Conservation (phyloP, 2,797 vertebrate genomes). For the Diplodus puntazzo region DNA sequence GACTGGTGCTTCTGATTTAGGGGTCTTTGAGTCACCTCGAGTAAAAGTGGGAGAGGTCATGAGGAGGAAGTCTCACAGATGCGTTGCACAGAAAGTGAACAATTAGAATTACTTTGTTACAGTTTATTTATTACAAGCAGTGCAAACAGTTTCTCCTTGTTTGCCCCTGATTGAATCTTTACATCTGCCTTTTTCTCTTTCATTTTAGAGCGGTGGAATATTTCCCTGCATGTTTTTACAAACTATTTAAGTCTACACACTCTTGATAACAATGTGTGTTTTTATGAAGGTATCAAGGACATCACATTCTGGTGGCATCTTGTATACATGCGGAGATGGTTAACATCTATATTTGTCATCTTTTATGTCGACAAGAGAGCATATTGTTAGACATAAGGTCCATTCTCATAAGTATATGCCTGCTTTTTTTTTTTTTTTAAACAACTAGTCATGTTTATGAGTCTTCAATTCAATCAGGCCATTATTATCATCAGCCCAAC, state of each 20-base stretch:
- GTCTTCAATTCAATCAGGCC: slow-evolving; percentile 72
- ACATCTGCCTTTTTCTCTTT: background rate
- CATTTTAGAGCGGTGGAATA: background rate
- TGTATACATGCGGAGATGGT: slow-evolving; percentile 22
- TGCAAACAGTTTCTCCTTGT: background rate
- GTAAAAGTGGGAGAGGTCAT: slow-evolving; percentile 31
- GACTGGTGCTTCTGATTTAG: rapidly evolving
- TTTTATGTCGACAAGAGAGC: slow-evolving; percentile 69
- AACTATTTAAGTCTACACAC: background rate
- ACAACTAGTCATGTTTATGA: slow-evolving; percentile 73
- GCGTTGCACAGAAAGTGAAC: background rate
- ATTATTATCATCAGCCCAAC: slow-evolving; percentile 78
- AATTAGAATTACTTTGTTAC: rapidly evolving
- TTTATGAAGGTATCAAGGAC: slow-evolving; percentile 35
- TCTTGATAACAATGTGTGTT: background rate
- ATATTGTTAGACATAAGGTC: slow-evolving; percentile 77
- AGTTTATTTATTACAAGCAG: background rate
- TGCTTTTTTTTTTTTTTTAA: slow-evolving; percentile 26
- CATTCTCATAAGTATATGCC: slow-evolving; percentile 73
- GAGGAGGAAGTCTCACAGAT: background rate
- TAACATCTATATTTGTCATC: slow-evolving; percentile 49
- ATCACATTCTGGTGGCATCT: slow-evolving; percentile 10
- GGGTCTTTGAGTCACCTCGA: slow-evolving; percentile 16
- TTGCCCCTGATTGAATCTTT: background rate
- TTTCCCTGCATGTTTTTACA: background rate